Conservation (phyloP, 1,140 invertebrate species). For the Meloidogyne chitwoodi region DNA sequence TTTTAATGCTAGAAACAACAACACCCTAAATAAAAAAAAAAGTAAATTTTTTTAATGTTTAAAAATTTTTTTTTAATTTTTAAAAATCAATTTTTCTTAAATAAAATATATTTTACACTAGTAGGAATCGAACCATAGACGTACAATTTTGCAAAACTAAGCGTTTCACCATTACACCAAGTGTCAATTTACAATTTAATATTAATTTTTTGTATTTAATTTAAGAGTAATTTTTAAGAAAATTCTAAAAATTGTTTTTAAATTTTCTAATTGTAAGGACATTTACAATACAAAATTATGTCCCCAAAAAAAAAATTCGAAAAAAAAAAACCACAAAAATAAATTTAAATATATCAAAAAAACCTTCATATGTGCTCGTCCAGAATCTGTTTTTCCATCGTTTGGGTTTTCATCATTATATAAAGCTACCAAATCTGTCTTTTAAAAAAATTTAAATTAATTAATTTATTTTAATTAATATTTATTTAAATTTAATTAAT, state of each 20-base stretch:
- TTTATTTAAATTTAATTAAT: background rate
- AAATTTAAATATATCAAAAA: background rate
- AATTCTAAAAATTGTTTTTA: too few species aligned
- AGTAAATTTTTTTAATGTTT: too few species aligned
- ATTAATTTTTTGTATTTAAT: too few species aligned
- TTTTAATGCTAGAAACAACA: conserved; percentile 69
- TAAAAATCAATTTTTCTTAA: background rate
- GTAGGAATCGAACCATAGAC: too few species aligned
- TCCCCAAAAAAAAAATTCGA: too few species aligned
- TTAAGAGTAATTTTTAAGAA: too few species aligned
- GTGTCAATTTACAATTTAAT: too few species aligned
- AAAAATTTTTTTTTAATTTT: background rate
- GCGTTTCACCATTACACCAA: too few species aligned
- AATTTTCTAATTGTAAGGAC: too few species aligned
- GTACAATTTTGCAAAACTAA: too few species aligned
- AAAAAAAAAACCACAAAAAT: too few species aligned
- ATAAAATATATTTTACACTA: too few species aligned
- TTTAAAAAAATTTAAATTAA: background rate
- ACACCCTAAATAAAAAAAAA: conserved; percentile 64
- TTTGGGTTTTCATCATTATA: conserved; percentile 44
- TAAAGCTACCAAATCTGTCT: conserved; percentile 36
- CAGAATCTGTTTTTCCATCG: conserved; percentile 38
- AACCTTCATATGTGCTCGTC: conserved; percentile 35
- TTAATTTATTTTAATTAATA: background rate
- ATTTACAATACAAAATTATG: background rate